phyloP scores from a whole-genome alignment of 2,888 invertebrate species.

The Pomacea canaliculata region DNA sequence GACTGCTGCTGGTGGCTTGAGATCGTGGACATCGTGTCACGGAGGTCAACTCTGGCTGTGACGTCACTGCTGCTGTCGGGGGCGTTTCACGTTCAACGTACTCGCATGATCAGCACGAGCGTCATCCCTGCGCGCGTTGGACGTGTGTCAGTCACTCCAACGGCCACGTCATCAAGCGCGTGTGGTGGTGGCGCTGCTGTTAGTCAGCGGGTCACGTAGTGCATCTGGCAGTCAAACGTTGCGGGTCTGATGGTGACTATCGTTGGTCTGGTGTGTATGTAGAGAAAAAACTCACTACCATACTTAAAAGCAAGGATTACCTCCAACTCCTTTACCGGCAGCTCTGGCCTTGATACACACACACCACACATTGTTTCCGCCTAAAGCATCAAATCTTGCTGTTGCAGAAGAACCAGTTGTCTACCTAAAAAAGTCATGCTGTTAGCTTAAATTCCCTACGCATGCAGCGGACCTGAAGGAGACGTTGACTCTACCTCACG shows the following conservation, averaged over 20 bases:
- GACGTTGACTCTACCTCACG: too few relatives aligned
- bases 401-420: too few relatives aligned
- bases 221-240: constrained; percentile 27
- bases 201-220: constrained; percentile 32
- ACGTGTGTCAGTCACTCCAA: constrained; percentile 44
- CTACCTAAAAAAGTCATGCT: too few relatives aligned
- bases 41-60: background rate
- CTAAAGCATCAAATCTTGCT: too few relatives aligned
- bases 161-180: constrained; percentile 40
- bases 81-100: constrained; percentile 41
- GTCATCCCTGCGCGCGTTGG: constrained; percentile 35
- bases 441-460: too few relatives aligned
- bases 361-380: too few relatives aligned
- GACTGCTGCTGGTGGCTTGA: background rate
- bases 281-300: constrained; percentile 9
- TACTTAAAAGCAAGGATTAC: too few relatives aligned
- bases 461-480: too few relatives aligned
- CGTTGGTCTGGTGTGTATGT: constrained; percentile 27
- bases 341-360: too few relatives aligned
- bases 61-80: constrained; percentile 27
- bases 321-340: too few relatives aligned
- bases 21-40: background rate
- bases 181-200: constrained; percentile 40
- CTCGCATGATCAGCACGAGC: constrained; percentile 39
- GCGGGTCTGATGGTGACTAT: constrained; percentile 29